Evolutionary conservation across 2,888 invertebrate species (phyloP).

Genomic region (Leptinotarsa juncta): DNA sequence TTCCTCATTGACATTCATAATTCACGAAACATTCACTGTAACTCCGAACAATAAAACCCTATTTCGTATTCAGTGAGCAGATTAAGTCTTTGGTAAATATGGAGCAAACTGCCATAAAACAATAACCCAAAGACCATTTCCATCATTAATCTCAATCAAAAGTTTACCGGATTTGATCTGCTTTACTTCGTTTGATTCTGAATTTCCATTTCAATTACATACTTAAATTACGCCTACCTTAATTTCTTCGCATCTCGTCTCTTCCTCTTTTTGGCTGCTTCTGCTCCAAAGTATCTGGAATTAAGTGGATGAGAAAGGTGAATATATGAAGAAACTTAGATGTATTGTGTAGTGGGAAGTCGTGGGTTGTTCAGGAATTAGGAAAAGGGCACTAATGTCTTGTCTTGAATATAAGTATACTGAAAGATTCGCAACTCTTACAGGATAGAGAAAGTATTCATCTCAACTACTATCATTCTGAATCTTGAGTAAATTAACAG

Average conservation of each 20-base stretch:
- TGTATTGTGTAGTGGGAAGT: too few relatives aligned
- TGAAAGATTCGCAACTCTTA: too few relatives aligned
- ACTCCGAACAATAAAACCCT: background rate
- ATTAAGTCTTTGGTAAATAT: background rate
- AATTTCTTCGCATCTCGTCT: slow-evolving; percentile 57
- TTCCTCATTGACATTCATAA: slow-evolving; percentile 13
- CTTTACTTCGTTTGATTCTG: background rate
- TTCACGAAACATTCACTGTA: slow-evolving; percentile 9
- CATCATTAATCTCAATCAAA: background rate
- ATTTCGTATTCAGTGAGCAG: slow-evolving; percentile 16
- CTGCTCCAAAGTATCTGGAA: slow-evolving; percentile 52
- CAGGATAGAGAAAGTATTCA: too few relatives aligned
- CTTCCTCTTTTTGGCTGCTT: slow-evolving; percentile 57
- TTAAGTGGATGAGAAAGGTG: slow-evolving; percentile 22
- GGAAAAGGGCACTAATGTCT: too few relatives aligned
- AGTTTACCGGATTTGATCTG: background rate
- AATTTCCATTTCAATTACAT: background rate
- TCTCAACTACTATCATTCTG: too few relatives aligned
- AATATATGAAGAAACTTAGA: too few relatives aligned
- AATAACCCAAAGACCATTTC: background rate
- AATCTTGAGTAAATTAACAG: too few relatives aligned
- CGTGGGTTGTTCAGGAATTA: too few relatives aligned
- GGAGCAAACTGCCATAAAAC: background rate
- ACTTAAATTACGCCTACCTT: slow-evolving; percentile 49
- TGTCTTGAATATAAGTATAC: too few relatives aligned